Percentiles rank a stretch among this genome's conserved stretches.
phyloP scores from a whole-genome alignment of 2,888 invertebrate species.

The Agrilus cyanescens region DNA sequence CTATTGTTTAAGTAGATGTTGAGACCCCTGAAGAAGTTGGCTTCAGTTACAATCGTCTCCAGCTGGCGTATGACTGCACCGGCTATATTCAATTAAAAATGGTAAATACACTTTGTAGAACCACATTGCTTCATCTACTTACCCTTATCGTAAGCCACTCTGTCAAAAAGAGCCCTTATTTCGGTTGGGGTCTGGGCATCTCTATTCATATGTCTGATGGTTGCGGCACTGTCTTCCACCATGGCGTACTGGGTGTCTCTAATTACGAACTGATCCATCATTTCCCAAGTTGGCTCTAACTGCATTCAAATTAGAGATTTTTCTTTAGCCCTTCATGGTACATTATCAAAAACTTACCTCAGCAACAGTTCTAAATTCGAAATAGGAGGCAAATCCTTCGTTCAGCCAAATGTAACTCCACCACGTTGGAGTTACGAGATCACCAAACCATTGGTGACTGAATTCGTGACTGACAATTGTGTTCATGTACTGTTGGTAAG shows the following conservation, averaged over 20 bases:
- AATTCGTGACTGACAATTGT: constrained; percentile 63
- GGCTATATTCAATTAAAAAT: no score
- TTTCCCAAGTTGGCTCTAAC: constrained; percentile 7
- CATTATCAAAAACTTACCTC: constrained; percentile 31
- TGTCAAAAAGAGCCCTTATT: constrained; percentile 50
- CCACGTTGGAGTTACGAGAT: constrained; percentile 61
- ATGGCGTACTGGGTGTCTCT: constrained; percentile 6
- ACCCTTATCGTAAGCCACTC: constrained; percentile 52
- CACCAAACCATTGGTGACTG: constrained; percentile 75
- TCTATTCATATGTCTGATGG: constrained; percentile 40
- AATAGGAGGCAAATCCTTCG: constrained; percentile 62
- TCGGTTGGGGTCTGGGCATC: constrained; percentile 43
- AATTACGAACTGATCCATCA: constrained; percentile 8
- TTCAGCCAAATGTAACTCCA: constrained; percentile 66
- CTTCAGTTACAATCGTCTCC: no score
- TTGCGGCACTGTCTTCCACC: constrained; percentile 8
- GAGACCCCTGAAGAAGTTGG: no score
- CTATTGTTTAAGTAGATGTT: background rate
- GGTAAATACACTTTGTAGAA: no score
- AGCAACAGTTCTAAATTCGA: constrained; percentile 54
- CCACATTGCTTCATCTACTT: background rate
- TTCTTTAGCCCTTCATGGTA: background rate
- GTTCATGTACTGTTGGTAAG: background rate
- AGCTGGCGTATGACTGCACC: no score
- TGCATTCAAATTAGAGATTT: constrained; percentile 1